Evolutionary conservation across 2,888 invertebrate genomes (phyloP).

Genomic region (Caenorhabditis sulstoni): DNA sequence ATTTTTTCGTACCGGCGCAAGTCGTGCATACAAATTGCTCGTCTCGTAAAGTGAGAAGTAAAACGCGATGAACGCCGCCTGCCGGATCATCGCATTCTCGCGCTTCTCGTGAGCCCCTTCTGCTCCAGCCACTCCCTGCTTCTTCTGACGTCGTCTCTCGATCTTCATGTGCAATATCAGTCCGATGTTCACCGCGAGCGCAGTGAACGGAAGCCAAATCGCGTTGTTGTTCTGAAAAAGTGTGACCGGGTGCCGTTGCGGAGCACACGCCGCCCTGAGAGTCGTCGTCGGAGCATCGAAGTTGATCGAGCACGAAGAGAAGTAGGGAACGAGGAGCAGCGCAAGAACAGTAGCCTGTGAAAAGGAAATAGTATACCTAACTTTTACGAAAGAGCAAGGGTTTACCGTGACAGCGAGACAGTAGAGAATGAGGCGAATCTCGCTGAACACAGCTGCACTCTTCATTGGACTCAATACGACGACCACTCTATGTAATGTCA

Average conservation of each 20-base stretch:
- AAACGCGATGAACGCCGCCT: constrained; percentile 1
- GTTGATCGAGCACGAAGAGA: constrained; percentile 17
- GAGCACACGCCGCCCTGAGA: constrained; percentile 15
- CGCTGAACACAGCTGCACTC: neutral
- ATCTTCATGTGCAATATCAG: constrained; percentile 9
- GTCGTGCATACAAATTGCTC: neutral
- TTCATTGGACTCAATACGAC: neutral
- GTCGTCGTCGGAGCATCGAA: constrained; percentile 9
- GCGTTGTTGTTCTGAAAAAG: constrained; percentile 24
- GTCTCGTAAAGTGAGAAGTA: neutral
- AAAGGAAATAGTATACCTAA: neutral
- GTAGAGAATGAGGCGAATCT: neutral
- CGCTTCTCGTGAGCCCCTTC: neutral
- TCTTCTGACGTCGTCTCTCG: too few species aligned
- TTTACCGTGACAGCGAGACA: neutral
- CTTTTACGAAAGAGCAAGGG: too few species aligned
- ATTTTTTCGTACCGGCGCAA: neutral
- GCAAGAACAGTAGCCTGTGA: neutral
- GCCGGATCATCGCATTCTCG: constrained; percentile 6
- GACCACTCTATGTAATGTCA: constrained; percentile 20
- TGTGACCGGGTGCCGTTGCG: constrained; percentile 13
- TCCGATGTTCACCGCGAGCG: neutral
- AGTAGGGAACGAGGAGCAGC: constrained; percentile 25
- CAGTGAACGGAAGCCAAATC: constrained; percentile 4
- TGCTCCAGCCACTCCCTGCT: too few species aligned